These are phyloP conservation scores for Pyrrhia umbra DNA, from an alignment of 2,888 invertebrate species.

Conservation along the genomic window DNA sequence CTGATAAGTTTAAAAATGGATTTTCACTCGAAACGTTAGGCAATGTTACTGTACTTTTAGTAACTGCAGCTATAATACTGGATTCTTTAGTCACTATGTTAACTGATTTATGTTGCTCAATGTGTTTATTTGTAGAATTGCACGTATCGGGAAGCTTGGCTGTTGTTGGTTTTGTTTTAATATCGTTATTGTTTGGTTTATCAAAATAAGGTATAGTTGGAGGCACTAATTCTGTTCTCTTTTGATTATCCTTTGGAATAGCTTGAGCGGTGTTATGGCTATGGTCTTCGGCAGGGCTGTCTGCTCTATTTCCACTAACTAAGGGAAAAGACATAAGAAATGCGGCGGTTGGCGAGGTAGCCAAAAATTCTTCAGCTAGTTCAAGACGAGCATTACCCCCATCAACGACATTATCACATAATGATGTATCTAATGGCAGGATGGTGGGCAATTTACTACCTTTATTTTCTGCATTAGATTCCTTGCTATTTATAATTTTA, in stretches of 20 bases:
- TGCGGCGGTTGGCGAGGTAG: constrained; percentile 93
- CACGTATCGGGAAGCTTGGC: constrained; percentile 61
- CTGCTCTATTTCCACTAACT: constrained; percentile 90
- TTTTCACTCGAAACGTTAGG: constrained; percentile 77
- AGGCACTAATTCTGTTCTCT: constrained; percentile 69
- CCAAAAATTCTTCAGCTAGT: constrained; percentile 88
- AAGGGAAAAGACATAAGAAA: constrained; percentile 94
- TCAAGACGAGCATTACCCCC: constrained; percentile 90
- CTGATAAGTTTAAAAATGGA: constrained; percentile 83
- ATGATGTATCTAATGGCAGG: constrained; percentile 75
- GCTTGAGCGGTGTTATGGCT: constrained; percentile 65
- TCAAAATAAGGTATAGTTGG: constrained; percentile 72
- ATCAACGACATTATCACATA: constrained; percentile 84
- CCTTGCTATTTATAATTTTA: constrained; percentile 65
- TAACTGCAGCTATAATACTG: constrained; percentile 32
- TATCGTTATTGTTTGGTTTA: constrained; percentile 67
- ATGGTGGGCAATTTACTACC: constrained; percentile 81
- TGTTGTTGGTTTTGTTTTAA: constrained; percentile 67
- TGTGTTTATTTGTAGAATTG: constrained; percentile 69
- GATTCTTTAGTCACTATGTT: constrained; percentile 68
- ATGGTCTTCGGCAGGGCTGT: constrained; percentile 85
- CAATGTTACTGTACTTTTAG: constrained; percentile 68
- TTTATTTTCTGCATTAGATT: constrained; percentile 68
- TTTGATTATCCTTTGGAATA: constrained; percentile 71
- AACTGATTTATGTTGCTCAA: constrained; percentile 72